phyloP scores from a whole-genome alignment of 2,888 invertebrate genomes.

The Volucella inanis region DNA sequence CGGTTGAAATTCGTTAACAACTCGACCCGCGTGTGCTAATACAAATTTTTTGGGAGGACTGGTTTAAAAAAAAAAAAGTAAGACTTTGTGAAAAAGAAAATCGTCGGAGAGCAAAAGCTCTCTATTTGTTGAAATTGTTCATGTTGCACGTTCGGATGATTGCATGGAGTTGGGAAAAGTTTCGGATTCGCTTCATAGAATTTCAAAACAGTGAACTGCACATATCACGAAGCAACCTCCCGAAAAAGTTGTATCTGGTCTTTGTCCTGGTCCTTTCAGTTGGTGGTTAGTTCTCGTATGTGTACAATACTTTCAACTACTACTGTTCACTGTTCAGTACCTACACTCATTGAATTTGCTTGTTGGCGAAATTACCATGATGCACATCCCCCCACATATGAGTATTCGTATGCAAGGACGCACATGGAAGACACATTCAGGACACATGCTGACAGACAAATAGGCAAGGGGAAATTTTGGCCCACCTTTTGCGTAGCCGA shows the following conservation, averaged over 20 bases:
- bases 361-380: not conserved
- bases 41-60: constrained; percentile 27
- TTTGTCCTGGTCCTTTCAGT: constrained; percentile 19
- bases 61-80: not conserved
- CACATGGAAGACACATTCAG: not conserved
- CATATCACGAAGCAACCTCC: constrained; percentile 65
- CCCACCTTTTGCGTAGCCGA: constrained; percentile 50
- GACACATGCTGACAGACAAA: constrained; percentile 5
- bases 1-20: constrained; percentile 58
- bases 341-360: not conserved
- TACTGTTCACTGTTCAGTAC: not conserved
- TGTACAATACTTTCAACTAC: not conserved
- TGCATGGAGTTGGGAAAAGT: constrained; percentile 57
- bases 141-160: constrained; percentile 71
- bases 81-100: constrained; percentile 1
- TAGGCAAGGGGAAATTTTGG: constrained; percentile 5
- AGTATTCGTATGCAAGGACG: constrained; percentile 6
- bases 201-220: constrained; percentile 71
- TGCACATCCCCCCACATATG: constrained; percentile 1
- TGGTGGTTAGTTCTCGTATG: not conserved
- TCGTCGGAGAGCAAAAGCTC: not conserved
- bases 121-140: constrained; percentile 13
- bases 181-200: constrained; percentile 72
- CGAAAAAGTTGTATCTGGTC: constrained; percentile 49
- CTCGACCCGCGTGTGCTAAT: constrained; percentile 35